These are phyloP conservation scores for Diplogasteroides magnus DNA, from an alignment of 1,140 invertebrate species.

Conservation along the genomic window DNA sequence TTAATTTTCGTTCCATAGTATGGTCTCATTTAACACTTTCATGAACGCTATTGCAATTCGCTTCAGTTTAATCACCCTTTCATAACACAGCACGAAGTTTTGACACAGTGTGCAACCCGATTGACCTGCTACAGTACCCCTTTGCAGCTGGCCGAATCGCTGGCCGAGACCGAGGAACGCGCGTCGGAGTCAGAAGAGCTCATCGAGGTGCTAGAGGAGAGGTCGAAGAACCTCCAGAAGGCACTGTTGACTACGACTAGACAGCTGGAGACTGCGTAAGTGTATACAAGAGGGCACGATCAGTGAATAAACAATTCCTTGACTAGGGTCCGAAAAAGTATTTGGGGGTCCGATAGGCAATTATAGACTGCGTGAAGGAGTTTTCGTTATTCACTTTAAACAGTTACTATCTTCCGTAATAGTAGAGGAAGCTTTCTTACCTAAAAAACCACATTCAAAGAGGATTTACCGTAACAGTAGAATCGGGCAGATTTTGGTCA, in stretches of 20 bases:
- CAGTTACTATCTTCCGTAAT: no score
- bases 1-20: no score
- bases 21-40: no score
- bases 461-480: neutral
- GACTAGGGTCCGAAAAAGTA: neutral
- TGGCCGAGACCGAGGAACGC: neutral
- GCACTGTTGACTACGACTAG: neutral
- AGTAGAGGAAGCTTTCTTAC: no score
- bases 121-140: no score
- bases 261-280: neutral
- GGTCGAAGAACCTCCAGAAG: no score
- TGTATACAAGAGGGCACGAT: neutral
- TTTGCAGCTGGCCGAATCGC: neutral
- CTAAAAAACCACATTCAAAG: neutral
- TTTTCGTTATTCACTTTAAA: no score
- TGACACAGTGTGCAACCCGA: no score
- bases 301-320: neutral
- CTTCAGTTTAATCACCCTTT: no score
- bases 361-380: neutral
- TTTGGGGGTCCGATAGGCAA: neutral
- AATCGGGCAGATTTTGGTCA: neutral
- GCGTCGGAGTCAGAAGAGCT: neutral
- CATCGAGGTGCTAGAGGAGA: neutral
- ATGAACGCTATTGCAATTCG: no score
- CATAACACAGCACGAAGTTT: no score